phyloP scores from a whole-genome alignment of 1,140 invertebrate genomes.

The Harpegnathos saltator region DNA sequence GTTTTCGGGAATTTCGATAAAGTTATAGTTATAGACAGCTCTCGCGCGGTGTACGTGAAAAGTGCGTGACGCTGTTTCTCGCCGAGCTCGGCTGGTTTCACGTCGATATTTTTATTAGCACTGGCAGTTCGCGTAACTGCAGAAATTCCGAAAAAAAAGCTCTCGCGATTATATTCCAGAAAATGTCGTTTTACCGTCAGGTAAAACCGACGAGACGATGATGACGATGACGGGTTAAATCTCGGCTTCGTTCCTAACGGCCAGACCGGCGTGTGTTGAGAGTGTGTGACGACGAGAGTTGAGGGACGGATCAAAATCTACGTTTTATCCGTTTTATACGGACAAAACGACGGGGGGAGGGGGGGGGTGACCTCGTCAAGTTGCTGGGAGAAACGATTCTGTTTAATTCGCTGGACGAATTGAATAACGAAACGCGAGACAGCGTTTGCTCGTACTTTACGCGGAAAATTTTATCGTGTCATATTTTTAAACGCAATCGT shows the following conservation, averaged over 20 bases:
- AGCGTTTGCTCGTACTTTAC: slow-evolving; percentile 36
- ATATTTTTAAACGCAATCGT: slow-evolving; percentile 53
- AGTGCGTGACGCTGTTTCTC: slow-evolving; percentile 35
- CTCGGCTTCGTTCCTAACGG: background rate
- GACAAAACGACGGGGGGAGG: slow-evolving; percentile 1
- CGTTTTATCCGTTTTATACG: background rate
- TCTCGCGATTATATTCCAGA: slow-evolving; percentile 18
- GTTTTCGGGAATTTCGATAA: slow-evolving; percentile 55
- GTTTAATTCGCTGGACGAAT: slow-evolving; percentile 39
- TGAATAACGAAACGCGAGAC: slow-evolving; percentile 32
- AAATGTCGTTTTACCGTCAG: slow-evolving; percentile 7
- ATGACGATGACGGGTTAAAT: too few relatives aligned
- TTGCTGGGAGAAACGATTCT: slow-evolving; percentile 22
- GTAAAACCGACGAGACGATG: too few relatives aligned
- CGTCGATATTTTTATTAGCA: slow-evolving; percentile 57
- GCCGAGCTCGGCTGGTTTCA: slow-evolving; percentile 12
- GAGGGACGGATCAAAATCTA: slow-evolving; percentile 1
- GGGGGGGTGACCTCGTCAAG: too few relatives aligned
- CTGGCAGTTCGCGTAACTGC: slow-evolving; percentile 12
- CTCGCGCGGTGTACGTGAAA: slow-evolving; percentile 53
- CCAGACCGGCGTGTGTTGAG: background rate
- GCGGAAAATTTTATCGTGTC: slow-evolving; percentile 39
- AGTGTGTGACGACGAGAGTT: background rate
- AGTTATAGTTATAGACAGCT: slow-evolving; percentile 68
- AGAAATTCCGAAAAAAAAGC: slow-evolving; percentile 34